phyloP scores from a whole-genome alignment of 2,113 vertebrate species.

The Zootoca vivipara region DNA sequence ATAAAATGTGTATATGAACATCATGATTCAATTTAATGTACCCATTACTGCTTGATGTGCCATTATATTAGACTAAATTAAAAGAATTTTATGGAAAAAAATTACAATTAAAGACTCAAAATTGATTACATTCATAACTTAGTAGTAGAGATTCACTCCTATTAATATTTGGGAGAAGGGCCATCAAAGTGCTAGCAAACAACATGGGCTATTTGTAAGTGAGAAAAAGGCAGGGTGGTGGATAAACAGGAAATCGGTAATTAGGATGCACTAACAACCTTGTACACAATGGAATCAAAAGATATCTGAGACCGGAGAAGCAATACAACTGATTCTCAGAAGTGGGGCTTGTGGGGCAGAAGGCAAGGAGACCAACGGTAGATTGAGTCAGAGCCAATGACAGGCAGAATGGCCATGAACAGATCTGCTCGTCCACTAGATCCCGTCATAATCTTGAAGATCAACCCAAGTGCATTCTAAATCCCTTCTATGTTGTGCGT shows the following conservation, averaged over 20 bases:
- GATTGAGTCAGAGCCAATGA: too few species aligned
- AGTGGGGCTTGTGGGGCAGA: too few species aligned
- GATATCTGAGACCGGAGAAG: background rate
- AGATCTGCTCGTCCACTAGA: background rate
- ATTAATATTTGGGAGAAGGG: conserved; percentile 80
- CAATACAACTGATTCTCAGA: background rate
- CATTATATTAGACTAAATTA: conserved; percentile 89
- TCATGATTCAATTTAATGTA: conserved; percentile 88
- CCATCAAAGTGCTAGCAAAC: conserved; percentile 74
- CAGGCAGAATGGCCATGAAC: too few species aligned
- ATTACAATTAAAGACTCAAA: conserved; percentile 84
- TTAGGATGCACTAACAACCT: background rate
- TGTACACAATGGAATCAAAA: background rate
- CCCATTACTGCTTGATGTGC: conserved; percentile 86
- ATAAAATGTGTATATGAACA: conserved; percentile 87
- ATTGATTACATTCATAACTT: conserved; percentile 85
- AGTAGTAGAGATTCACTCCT: conserved; percentile 75
- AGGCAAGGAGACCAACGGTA: too few species aligned
- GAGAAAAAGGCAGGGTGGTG: conserved; percentile 45
- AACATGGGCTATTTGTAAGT: conserved; percentile 49
- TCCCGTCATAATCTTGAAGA: background rate
- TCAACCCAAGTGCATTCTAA: background rate
- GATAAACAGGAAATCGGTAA: conserved; percentile 16
- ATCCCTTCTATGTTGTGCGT: too few species aligned
- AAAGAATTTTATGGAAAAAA: conserved; percentile 87